Evolutionary conservation across 2,797 vertebrate species (phyloP), one percentile per base, ranked within the genome.

Genomic region (Accipiter superciliosus): DNA sequence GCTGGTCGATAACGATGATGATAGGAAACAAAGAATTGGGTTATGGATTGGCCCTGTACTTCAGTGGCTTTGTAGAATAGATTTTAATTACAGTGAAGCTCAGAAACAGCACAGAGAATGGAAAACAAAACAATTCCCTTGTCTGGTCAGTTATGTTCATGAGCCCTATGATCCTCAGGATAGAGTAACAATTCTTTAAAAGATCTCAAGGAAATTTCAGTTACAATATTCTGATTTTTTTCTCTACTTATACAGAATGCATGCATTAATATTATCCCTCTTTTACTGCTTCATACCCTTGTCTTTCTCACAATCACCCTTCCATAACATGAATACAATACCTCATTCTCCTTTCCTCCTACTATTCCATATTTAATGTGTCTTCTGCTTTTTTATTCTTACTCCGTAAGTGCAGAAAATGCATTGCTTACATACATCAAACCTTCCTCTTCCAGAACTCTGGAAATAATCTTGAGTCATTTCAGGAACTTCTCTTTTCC

Each of bases 31-130:
- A 72, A 89, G 53, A 78, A 74, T 24, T 89, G 69, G 76, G 65
- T 89, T 97, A 92, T 93, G 79, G 95, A 96, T 91, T 74, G 57
- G 65, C 93, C 83, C 78, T 94, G 65, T 58, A 25, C 40, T 50
- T 89, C 74, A 67, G 59, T 4, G 9, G 78, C 92, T 94, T 95
- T 71, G 72, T n/a, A 76, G 79, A 61, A 53, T 10, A 76, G 72
- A 76, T 88, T 95, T 95, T 81, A 94, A 93, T 92, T 83, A 65
- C 79, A 85, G 29, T 31, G 61, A 89, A 83, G 35, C 49, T 90
- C 8, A 5, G 74, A 57, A 85, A 95, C 92, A 92, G 11, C 35
- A 87, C 39, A 42, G 25, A 79, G 76, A 71, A 28, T 67, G 40
- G 37, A 92, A 96, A 92, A 42, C 55, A 87, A 90, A 87, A 26